Evolutionary conservation across 1,140 invertebrate species (phyloP).

Genomic region (Odontomachus brunneus): DNA sequence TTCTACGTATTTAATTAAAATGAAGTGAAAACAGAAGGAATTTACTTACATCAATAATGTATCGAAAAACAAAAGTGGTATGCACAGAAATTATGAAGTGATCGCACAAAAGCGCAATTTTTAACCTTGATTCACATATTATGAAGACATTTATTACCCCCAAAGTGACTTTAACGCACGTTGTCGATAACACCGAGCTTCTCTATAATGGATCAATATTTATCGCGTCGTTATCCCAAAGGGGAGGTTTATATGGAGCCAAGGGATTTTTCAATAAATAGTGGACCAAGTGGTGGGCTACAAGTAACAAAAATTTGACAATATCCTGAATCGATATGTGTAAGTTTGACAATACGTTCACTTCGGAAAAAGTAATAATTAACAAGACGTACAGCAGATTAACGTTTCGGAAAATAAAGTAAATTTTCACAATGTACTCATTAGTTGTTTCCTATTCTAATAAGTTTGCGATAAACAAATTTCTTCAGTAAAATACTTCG

Average conservation of each 20-base stretch:
- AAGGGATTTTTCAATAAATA: constrained; percentile 58
- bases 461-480: background rate
- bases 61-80: background rate
- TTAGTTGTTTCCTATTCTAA: background rate
- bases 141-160: constrained; percentile 67
- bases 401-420: background rate
- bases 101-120: constrained; percentile 34
- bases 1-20: too few relatives aligned
- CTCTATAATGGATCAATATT: constrained; percentile 69
- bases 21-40: background rate
- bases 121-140: constrained; percentile 67
- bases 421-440: background rate
- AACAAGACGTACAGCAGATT: background rate
- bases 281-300: background rate
- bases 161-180: constrained; percentile 71
- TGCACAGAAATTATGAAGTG: constrained; percentile 5
- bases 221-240: constrained; percentile 65
- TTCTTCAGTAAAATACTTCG: background rate
- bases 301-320: background rate
- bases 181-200: constrained; percentile 68
- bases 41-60: background rate
- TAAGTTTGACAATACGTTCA: background rate
- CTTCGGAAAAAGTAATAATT: background rate
- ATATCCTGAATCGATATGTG: background rate
- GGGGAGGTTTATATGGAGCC: constrained; percentile 3